Conservation (phyloP, 2,888 invertebrate species). For the Eupsilia transversa region DNA sequence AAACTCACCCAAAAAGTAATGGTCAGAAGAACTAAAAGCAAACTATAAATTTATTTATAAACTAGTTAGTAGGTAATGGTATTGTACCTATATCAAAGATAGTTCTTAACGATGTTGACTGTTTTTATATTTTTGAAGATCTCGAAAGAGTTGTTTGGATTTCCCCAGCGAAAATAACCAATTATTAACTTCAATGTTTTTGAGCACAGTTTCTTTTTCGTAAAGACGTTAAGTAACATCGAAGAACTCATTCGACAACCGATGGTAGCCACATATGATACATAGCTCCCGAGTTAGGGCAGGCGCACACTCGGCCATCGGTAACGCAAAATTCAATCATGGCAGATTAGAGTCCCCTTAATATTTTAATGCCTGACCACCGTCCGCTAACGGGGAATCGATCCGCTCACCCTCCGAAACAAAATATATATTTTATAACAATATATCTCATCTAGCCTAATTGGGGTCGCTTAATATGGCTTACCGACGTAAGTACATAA, state of each 20-base stretch:
- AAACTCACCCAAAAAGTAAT: constrained; percentile 9
- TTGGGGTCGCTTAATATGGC: constrained; percentile 90
- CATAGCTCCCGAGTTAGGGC: constrained; percentile 80
- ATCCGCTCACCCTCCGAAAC: constrained; percentile 81
- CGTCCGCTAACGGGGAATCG: constrained; percentile 87
- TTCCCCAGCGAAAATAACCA: neutral
- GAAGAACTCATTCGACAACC: constrained; percentile 58
- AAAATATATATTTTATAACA: constrained; percentile 85
- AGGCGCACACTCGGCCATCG: constrained; percentile 75
- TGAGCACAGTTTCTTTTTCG: neutral
- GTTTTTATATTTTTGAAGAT: neutral
- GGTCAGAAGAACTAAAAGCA: neutral
- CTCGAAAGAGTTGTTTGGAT: neutral
- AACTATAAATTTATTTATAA: neutral
- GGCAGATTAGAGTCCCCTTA: constrained; percentile 88
- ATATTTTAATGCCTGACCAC: constrained; percentile 90
- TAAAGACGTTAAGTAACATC: neutral
- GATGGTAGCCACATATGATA: constrained; percentile 73
- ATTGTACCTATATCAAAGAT: neutral
- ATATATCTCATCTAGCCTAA: constrained; percentile 89
- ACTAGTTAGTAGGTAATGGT: neutral
- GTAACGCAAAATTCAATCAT: constrained; percentile 90
- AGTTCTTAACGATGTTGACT: neutral
- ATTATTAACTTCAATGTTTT: neutral
- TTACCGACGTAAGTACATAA: constrained; percentile 89